Base-by-base conservation (phyloP, 2,113 vertebrate genomes). In the Prochilodus magdalenae region DNA sequence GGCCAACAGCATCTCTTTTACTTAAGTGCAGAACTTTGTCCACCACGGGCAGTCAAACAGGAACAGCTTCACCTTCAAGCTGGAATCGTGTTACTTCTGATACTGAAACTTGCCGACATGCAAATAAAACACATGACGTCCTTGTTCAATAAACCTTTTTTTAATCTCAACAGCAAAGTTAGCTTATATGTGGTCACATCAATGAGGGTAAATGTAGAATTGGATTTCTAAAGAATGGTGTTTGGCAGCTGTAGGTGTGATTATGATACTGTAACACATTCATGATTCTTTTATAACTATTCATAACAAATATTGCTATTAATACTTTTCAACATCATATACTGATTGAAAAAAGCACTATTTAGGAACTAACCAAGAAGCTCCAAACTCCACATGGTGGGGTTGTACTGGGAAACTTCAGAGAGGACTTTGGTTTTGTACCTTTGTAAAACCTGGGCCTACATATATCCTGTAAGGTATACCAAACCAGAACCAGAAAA, bases 371-470 rank as follows among this genome's bases (percentile, higher is more conserved):
- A 87, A 91, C 73, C 79, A 75, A 92, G 84, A 94, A 92, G 89
- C 90, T 89, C 86, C 89, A 87, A 75, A 87, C 91, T 89, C 96
- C 96, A 97, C 96, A 96, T 1, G 90, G 95, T 96, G 96, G 94
- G 93, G 95, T 91, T n/a, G 81, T 93, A 89, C 87, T 30, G 89
- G 55, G 86, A 89, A 92, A 95, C 94, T 94, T 90, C 93, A 92
- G 95, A 96, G 95, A 95, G 91, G 94, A 95, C 96, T 99, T 98
- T 97, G 98, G 96, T 95, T 94, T 96, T 90, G 90, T 95, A 96
- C 95, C 91, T 94, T 67, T 91, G 94, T 90, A 94, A 93, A 93
- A 92, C 92, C 90, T 93, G 92, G 90, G 92, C 90, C 92, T 94
- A 95, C 85, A 87, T 84, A 85, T 93, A 91, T 93, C 90, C 74